Evolutionary conservation across 2,797 vertebrate species (phyloP).

Genomic region (Notolabrus celidotus): DNA sequence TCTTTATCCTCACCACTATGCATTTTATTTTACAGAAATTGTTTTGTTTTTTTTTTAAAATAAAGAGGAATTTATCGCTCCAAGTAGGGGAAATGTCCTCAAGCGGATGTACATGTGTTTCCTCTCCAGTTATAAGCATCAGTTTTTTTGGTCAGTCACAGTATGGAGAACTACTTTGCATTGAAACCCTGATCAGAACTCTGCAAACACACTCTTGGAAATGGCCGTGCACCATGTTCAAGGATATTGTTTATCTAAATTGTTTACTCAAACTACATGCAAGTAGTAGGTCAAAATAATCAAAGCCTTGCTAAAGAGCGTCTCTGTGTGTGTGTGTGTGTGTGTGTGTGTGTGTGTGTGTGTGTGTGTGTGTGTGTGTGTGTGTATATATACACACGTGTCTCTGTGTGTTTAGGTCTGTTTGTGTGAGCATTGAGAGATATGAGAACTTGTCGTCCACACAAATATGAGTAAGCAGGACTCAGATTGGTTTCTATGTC

Average conservation of each 20-base stretch:
- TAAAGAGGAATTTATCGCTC: not conserved
- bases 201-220: constrained; percentile 1
- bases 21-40: too few species aligned
- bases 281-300: constrained; percentile 47
- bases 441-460: constrained; percentile 30
- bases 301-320: not conserved
- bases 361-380: not conserved
- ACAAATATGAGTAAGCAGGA: constrained; percentile 12
- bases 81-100: not conserved
- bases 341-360: not conserved
- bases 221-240: not conserved
- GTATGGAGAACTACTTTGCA: not conserved
- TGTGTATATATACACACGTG: not conserved
- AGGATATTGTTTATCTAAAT: constrained; percentile 37
- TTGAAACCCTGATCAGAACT: not conserved
- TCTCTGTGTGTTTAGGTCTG: too few species aligned
- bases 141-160: too few species aligned
- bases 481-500: constrained; percentile 39
- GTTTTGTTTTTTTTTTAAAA: not conserved
- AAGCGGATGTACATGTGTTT: too few species aligned
- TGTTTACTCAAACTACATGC: constrained; percentile 32
- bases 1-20: too few species aligned
- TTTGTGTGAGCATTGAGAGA: not conserved
- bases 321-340: not conserved
- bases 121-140: too few species aligned